phyloP scores from a whole-genome alignment of 2,888 invertebrate species.

The Thereva unica region DNA sequence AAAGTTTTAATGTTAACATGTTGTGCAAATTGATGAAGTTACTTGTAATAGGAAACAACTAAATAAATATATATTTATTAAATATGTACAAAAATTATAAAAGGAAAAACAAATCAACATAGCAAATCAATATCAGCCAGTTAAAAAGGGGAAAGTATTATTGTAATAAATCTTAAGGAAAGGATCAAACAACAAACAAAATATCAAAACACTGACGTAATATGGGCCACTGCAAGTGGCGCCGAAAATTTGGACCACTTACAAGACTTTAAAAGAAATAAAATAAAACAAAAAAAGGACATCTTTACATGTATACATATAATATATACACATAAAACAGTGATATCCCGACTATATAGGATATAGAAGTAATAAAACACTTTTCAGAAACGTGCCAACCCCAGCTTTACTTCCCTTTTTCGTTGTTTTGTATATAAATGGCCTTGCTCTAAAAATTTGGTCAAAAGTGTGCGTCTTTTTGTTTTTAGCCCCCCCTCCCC shows the following conservation, averaged over 20 bases:
- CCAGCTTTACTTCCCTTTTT: too few relatives aligned
- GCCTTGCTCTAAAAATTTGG: too few relatives aligned
- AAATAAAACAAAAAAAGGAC: neutral
- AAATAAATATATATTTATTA: neutral
- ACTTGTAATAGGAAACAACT: neutral
- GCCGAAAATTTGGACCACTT: conserved; percentile 35
- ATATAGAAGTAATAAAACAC: too few relatives aligned
- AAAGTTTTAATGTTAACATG: neutral
- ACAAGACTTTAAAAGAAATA: neutral
- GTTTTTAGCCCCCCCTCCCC: too few relatives aligned
- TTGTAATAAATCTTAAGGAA: neutral
- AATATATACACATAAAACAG: too few relatives aligned
- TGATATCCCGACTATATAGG: too few relatives aligned
- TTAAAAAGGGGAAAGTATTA: conserved; percentile 4
- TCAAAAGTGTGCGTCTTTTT: too few relatives aligned
- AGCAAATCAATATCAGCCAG: neutral
- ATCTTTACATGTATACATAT: too few relatives aligned
- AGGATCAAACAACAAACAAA: too few relatives aligned
- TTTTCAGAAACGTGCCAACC: too few relatives aligned
- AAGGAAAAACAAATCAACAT: conserved; percentile 17
- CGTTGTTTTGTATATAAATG: too few relatives aligned
- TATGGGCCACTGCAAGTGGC: conserved; percentile 50
- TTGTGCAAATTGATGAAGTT: neutral
- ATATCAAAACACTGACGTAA: conserved; percentile 12
- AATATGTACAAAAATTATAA: conserved; percentile 18